Evolutionary conservation across 2,888 invertebrate genomes (phyloP).

Genomic region (Baronia brevicornis): DNA sequence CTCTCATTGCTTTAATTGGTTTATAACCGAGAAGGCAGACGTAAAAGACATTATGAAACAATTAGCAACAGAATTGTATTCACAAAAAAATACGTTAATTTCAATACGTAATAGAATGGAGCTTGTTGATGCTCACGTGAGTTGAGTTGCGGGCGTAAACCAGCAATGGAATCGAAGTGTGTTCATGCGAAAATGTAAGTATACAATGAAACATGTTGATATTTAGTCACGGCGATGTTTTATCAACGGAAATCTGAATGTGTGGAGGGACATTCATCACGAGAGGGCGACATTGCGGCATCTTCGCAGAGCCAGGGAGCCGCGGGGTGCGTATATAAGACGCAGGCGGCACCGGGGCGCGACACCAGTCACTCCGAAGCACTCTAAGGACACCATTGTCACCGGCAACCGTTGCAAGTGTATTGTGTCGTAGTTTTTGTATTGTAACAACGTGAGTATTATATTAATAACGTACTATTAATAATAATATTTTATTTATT

Average conservation of each 20-base stretch:
- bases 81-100: slow-evolving; percentile 25
- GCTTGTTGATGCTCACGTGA: slow-evolving; percentile 26
- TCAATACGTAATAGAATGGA: slow-evolving; percentile 31
- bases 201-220: slow-evolving; percentile 23
- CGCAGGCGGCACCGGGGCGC: slow-evolving; percentile 46
- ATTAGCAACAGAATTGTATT: slow-evolving; percentile 37
- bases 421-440: slow-evolving; percentile 52
- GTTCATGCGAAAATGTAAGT: slow-evolving; percentile 3
- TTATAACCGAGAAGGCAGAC: slow-evolving; percentile 41
- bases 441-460: slow-evolving; percentile 44
- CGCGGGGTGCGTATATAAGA: slow-evolving; percentile 60
- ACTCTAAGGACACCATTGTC: slow-evolving; percentile 44
- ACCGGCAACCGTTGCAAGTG: slow-evolving; percentile 33
- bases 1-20: slow-evolving; percentile 50
- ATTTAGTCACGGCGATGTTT: slow-evolving; percentile 39
- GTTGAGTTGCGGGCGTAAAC: slow-evolving; percentile 15
- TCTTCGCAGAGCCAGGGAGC: slow-evolving; percentile 37
- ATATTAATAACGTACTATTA: background rate
- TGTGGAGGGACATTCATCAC: slow-evolving; percentile 40
- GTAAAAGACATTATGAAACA: slow-evolving; percentile 49
- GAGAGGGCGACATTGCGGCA: slow-evolving; percentile 58
- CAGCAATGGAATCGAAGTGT: slow-evolving; percentile 31
- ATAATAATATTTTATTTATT: too few species aligned
- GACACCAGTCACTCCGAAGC: slow-evolving; percentile 47
- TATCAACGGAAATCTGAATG: slow-evolving; percentile 28